These are phyloP conservation scores for Myotis brandtii DNA, from an alignment of 2,113 vertebrate genomes.

Conservation along the genomic window DNA sequence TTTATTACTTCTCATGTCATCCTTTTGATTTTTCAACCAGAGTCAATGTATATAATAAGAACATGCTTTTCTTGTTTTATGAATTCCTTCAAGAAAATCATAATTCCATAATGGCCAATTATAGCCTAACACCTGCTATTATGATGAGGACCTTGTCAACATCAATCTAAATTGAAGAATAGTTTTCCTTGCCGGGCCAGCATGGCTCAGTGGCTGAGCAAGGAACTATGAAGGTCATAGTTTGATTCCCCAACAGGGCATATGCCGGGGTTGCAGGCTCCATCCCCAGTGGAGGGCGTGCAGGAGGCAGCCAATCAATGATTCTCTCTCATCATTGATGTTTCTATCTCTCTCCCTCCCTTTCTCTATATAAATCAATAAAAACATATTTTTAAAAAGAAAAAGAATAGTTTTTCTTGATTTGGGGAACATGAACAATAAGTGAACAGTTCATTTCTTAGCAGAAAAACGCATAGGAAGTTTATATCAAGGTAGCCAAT, in stretches of 20 bases:
- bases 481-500: not conserved
- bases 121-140: constrained; percentile 78
- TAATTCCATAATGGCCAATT: constrained; percentile 82
- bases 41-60: constrained; percentile 59
- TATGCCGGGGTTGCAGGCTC: too few relatives aligned
- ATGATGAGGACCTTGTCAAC: constrained; percentile 60
- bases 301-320: too few relatives aligned
- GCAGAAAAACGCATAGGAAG: not conserved
- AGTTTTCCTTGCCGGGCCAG: not conserved
- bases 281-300: too few relatives aligned
- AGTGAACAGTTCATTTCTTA: constrained; percentile 57
- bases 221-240: too few relatives aligned
- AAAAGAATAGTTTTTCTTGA: constrained; percentile 67
- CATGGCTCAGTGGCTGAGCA: too few relatives aligned
- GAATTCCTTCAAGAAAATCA: constrained; percentile 75
- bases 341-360: too few relatives aligned
- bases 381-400: too few relatives aligned
- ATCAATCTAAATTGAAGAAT: constrained; percentile 76
- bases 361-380: too few relatives aligned
- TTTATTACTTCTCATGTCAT: not conserved
- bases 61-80: constrained; percentile 64
- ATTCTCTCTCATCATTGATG: too few relatives aligned
- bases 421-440: constrained; percentile 69
- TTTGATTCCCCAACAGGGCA: too few relatives aligned
- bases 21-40: constrained; percentile 59